Evolutionary conservation across 92 coral and sea anemone genomes (phyloP).

Genomic region (Epizoanthus fatuus): DNA sequence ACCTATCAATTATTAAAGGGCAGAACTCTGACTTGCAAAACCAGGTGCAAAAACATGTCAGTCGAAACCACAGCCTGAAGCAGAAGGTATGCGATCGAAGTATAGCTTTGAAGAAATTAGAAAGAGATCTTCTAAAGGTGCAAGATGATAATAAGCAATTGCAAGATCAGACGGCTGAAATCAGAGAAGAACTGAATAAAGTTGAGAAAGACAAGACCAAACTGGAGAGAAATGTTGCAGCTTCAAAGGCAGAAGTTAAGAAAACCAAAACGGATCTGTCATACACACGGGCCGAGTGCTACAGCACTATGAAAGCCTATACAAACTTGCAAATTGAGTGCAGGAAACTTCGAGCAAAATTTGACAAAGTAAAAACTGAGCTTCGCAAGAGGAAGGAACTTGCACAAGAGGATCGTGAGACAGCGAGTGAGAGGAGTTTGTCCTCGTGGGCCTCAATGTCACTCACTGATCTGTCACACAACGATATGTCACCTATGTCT

Average conservation of each 20-base stretch:
- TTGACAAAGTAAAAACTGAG: constrained; percentile 65
- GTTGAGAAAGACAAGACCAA: constrained; percentile 82
- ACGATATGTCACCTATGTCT: constrained; percentile 35
- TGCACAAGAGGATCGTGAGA: constrained; percentile 7
- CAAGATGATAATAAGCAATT: constrained; percentile 78
- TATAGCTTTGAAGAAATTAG: constrained; percentile 74
- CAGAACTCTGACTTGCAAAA: constrained; percentile 84
- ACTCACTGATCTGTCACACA: constrained; percentile 6
- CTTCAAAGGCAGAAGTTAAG: constrained; percentile 82
- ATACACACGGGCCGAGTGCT: constrained; percentile 75
- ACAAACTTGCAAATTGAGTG: constrained; percentile 87
- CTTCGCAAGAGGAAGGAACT: constrained; percentile 13
- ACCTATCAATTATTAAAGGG: constrained; percentile 76
- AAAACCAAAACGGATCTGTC: constrained; percentile 81
- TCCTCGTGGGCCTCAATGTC: constrained; percentile 43
- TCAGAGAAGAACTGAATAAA: constrained; percentile 78
- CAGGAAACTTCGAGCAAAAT: constrained; percentile 78
- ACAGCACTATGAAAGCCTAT: constrained; percentile 83
- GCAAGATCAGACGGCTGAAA: constrained; percentile 65
- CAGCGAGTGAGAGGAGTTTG: constrained; percentile 23
- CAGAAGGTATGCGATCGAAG: constrained; percentile 85
- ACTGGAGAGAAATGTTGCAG: constrained; percentile 81
- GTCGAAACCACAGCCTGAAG: constrained; percentile 83
- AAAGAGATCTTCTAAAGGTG: constrained; percentile 72
- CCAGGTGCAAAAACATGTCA: constrained; percentile 82